These are phyloP conservation scores for Dasysyrphus albostriatus DNA, from an alignment of 2,888 invertebrate species.

Conservation along the genomic window DNA sequence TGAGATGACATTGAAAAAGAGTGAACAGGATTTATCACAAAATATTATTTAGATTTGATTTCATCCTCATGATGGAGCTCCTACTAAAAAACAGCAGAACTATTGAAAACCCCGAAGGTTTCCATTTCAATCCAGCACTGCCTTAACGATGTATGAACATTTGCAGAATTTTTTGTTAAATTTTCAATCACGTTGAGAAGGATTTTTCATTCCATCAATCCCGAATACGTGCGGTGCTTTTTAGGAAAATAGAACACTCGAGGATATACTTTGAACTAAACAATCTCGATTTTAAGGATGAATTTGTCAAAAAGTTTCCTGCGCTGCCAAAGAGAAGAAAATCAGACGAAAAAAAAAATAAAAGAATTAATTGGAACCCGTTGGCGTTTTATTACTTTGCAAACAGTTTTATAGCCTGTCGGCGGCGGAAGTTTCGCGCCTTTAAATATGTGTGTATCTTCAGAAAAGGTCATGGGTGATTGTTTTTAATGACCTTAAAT, in stretches of 20 bases:
- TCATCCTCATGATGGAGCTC: no score
- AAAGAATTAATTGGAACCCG: constrained; percentile 54
- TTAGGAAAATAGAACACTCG: constrained; percentile 12
- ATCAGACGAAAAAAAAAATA: constrained; percentile 3
- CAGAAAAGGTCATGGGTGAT: constrained; percentile 37
- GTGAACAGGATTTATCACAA: no score
- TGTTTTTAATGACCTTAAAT: constrained; percentile 40
- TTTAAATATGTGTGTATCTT: not conserved
- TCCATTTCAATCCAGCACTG: not conserved
- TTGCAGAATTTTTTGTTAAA: constrained; percentile 32
- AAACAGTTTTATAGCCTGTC: constrained; percentile 56
- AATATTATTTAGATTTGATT: no score
- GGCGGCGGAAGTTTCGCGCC: constrained; percentile 46
- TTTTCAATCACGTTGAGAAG: constrained; percentile 34
- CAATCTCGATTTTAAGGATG: constrained; percentile 9
- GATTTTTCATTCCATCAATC: constrained; percentile 17
- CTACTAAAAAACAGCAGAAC: no score
- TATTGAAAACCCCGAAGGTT: not conserved
- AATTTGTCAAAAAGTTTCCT: constrained; percentile 43
- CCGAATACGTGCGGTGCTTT: not conserved
- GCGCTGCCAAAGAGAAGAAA: not conserved
- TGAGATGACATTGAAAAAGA: no score
- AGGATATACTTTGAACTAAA: constrained; percentile 30
- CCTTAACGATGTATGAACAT: not conserved
- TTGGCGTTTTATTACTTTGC: constrained; percentile 64